Base-by-base conservation (phyloP, 2,113 vertebrate species). In the Aegithalos caudatus region DNA sequence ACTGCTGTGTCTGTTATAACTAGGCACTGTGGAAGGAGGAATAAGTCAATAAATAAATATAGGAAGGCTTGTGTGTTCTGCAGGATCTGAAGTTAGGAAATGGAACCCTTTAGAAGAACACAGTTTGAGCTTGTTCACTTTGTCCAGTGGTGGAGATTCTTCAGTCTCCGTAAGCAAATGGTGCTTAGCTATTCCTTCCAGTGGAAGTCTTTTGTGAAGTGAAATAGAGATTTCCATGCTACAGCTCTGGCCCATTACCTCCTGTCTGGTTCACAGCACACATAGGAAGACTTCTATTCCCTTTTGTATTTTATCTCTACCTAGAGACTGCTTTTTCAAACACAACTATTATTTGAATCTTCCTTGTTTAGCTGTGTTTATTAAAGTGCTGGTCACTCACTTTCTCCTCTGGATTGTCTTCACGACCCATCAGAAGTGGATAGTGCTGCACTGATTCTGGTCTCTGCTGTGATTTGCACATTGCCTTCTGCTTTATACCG, bases 311-410 rank as follows among this genome's bases (percentile, higher is more conserved):
- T 64, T 42, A 11, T 33, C 31, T 79, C 35, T 66, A 11, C 37
- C 27, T 28, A 23, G 11, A 65, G 37, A 50, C 25, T 40, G 12
- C 20, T 70, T 78, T 84, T 69, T 28, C 33, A 31, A 50, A 25
- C 20, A 37, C 29, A 29, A 19, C 25, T 6, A 3, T 37, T 31
- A 44, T 57, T 70, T 28, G n/a, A 53, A 15, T 65, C 37, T 48
- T 58, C 5, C 13, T 12, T 73, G 35, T 71, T 70, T 2, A 29
- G 7, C 8, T 5, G 2, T 77, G 20, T 84, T 65, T 74, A 27
- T 25, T 84, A 5, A 54, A 74, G 35, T 0, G 0, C 28, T 51
- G 73, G 25, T 82, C 5, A 1, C n/a, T 61, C 11, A 3, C 2
- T 11, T 11, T 73, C 12, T 81, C 17, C 69, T 77, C 17, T 40